Evolutionary conservation across 2,888 invertebrate genomes (phyloP), one percentile per base, ranked within the genome.

Genomic region (Habrosyne pyritoides): DNA sequence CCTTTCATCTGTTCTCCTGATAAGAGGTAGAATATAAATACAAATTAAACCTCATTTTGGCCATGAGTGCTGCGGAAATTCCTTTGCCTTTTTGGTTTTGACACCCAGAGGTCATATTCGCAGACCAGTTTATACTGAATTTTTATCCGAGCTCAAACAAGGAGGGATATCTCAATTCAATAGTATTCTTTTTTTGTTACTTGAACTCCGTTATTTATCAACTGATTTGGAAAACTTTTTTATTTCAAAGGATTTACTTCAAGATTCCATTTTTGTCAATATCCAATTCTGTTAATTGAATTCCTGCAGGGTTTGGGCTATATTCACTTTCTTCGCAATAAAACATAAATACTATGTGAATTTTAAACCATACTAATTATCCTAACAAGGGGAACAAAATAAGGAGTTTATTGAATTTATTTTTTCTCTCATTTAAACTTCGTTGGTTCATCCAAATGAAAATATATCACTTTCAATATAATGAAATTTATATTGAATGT

Each of bases 41-140:
- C 18, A 18, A 42, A 42, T 42, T 42, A 14, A 42, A 42, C 42
- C 42, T 42, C 48, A n/a, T 26, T 24, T 22, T 22, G 14, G 26
- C 48, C 8, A 26, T 14, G 24, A 48, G n/a, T 21, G 12, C 48
- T 26, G 48, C 48, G 48, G 48, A 48, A 48, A 48, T 24, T 48
- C 48, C 22, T 48, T n/a, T 5, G 24, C 6, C 48, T 48, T 26
- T 48, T 24, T 14, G 48, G 22, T 48, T 21, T n/a, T 24, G 18
- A 42, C 42, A 8, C 5, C 10, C 24, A 14, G 26, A 48, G 48
- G 48, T n/a, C 24, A 48, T 18, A 48, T 48, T 24, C 48, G 24
- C 26, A 53, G 56, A 47, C 51, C 33, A 56, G 42, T 50, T 49
- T 47, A 6, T n/a, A 33, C n/a, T 33, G n/a, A n/a, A n/a, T n/a